Conservation (phyloP, 2,113 vertebrate species). For the Apteryx mantelli region DNA sequence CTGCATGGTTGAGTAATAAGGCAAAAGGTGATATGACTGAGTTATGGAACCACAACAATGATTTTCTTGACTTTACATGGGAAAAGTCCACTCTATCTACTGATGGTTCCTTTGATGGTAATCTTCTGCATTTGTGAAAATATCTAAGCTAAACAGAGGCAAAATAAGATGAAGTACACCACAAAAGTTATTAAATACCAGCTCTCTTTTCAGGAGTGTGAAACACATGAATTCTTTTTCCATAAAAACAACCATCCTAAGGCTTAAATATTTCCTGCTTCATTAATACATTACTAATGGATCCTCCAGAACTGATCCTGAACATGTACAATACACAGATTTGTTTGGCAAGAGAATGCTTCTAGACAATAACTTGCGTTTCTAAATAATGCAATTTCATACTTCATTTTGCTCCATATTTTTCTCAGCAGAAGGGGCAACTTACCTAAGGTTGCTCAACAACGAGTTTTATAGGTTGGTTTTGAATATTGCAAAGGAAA, state of each 20-base stretch:
- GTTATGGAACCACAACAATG: not conserved
- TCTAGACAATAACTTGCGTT: not conserved
- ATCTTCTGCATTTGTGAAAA: not conserved
- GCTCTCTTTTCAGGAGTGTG: not conserved
- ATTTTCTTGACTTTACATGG: not conserved
- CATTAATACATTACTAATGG: not conserved
- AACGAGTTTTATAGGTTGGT: not conserved
- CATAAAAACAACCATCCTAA: not conserved
- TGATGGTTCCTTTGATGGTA: not conserved
- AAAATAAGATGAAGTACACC: not conserved
- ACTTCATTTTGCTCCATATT: not conserved
- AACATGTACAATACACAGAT: rapidly evolving
- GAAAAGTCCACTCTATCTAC: not conserved
- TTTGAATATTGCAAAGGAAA: not conserved
- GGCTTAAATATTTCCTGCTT: not conserved
- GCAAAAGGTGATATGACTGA: not conserved
- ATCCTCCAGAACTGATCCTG: not conserved
- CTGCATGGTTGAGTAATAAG: not conserved
- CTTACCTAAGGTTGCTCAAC: too few species aligned
- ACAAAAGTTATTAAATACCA: not conserved
- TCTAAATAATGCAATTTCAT: not conserved
- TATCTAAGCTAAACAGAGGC: not conserved
- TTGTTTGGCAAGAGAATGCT: not conserved
- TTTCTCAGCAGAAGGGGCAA: not conserved
- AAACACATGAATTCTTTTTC: not conserved